Conservation (phyloP, 2,113 vertebrate species). For the Thunnus thynnus region DNA sequence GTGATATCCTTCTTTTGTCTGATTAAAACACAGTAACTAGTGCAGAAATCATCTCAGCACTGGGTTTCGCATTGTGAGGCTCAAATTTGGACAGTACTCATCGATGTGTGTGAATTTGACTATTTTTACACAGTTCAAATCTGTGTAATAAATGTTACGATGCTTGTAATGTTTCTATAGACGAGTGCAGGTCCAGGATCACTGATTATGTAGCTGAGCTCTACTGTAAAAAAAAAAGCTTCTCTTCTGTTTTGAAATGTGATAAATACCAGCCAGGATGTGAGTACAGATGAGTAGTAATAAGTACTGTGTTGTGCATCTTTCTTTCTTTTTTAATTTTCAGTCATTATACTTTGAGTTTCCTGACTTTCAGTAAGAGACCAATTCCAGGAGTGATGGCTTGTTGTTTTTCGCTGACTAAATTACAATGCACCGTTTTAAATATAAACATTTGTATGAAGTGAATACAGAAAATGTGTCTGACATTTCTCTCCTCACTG, state of each 20-base stretch:
- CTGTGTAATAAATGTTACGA: background rate
- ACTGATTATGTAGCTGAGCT: conserved; percentile 1
- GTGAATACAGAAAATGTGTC: conserved; percentile 39
- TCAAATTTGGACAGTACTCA: background rate
- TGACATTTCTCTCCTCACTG: background rate
- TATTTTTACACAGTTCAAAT: background rate
- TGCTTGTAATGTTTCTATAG: conserved; percentile 16
- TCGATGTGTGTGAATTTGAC: background rate
- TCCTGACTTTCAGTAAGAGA: conserved; percentile 50
- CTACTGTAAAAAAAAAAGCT: conserved; percentile 16
- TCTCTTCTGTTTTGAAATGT: background rate
- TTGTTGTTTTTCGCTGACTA: conserved; percentile 23
- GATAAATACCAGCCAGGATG: conserved; percentile 19
- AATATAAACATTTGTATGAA: conserved; percentile 60
- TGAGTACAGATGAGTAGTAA: background rate
- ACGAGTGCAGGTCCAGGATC: conserved; percentile 1
- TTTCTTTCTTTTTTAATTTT: conserved; percentile 17
- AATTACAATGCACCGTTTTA: conserved; percentile 44
- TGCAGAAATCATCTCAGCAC: background rate
- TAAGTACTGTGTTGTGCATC: background rate
- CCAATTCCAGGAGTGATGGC: conserved; percentile 21
- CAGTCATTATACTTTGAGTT: conserved; percentile 25
- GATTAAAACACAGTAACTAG: background rate
- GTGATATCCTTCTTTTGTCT: background rate
- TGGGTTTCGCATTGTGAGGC: background rate